Evolutionary conservation across 2,113 vertebrate genomes (phyloP).

Genomic region (human): DNA sequence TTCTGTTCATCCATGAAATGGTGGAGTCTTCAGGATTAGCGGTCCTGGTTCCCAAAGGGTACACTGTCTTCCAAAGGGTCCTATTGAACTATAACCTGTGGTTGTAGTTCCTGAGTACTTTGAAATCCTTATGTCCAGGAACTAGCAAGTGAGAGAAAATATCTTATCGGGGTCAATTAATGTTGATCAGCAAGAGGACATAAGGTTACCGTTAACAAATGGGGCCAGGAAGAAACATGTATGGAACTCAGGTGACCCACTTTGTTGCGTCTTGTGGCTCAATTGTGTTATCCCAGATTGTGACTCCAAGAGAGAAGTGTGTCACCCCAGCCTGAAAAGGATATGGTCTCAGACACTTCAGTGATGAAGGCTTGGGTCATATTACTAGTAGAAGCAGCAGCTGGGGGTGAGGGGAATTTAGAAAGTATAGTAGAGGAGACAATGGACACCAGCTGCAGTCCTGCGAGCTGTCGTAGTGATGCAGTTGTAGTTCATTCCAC

Average conservation of each 20-base stretch:
- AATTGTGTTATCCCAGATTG: not conserved
- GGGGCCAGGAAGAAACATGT: not conserved
- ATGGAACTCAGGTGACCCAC: not conserved
- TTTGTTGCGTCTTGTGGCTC: not conserved
- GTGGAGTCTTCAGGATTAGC: not conserved
- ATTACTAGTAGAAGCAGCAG: not conserved
- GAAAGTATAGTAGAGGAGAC: not conserved
- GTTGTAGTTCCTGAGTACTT: not conserved
- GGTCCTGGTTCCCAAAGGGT: not conserved
- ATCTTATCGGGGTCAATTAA: not conserved
- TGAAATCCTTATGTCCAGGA: not conserved
- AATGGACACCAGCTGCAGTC: not conserved
- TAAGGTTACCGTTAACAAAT: not conserved
- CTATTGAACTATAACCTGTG: not conserved
- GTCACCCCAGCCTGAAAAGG: not conserved
- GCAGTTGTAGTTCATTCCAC: not conserved
- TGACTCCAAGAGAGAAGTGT: not conserved
- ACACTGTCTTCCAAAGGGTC: not conserved
- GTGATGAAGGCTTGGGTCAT: not conserved
- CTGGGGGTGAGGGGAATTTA: not conserved
- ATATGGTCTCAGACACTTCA: not conserved
- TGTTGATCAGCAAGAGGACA: not conserved
- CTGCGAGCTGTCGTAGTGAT: too few species aligned
- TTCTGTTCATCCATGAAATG: not conserved
- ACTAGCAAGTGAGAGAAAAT: not conserved